Conservation (phyloP, 2,888 invertebrate genomes). For the Volucella inflata region DNA sequence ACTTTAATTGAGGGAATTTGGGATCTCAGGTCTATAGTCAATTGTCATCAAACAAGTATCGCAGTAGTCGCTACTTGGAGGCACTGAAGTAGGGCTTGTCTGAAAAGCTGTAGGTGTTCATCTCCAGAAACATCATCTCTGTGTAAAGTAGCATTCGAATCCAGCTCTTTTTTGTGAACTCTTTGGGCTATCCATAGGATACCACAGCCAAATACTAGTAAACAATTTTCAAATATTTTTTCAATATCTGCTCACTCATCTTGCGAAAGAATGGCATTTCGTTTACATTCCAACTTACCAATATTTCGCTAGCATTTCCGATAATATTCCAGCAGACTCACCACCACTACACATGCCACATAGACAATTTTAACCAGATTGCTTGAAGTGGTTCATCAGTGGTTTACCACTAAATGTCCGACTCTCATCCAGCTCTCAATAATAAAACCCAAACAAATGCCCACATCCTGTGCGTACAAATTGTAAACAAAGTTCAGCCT, state of each 20-base stretch:
- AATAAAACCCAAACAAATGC: slow-evolving; percentile 56
- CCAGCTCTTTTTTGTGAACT: no score
- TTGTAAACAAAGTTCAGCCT: slow-evolving; percentile 6
- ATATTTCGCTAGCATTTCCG: slow-evolving; percentile 16
- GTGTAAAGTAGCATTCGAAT: no score
- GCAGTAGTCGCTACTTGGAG: no score
- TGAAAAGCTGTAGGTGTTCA: no score
- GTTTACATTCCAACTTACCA: background rate
- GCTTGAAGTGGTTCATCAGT: slow-evolving; percentile 69
- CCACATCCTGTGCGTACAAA: slow-evolving; percentile 11
- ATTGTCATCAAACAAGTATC: no score
- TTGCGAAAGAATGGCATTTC: no score
- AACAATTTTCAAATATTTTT: background rate
- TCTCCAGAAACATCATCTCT: no score
- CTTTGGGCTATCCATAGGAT: no score
- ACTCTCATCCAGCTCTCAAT: slow-evolving; percentile 42
- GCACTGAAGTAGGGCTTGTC: no score
- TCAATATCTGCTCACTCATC: background rate
- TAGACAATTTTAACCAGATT: slow-evolving; percentile 63
- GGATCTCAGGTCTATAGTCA: no score
- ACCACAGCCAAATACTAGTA: no score
- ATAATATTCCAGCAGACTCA: slow-evolving; percentile 54
- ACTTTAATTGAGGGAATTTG: no score
- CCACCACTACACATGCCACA: slow-evolving; percentile 22
- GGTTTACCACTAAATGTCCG: slow-evolving; percentile 64